These are phyloP conservation scores for Clarias platycephalus DNA, from an alignment of 2,797 vertebrate genomes.

Conservation along the genomic window DNA sequence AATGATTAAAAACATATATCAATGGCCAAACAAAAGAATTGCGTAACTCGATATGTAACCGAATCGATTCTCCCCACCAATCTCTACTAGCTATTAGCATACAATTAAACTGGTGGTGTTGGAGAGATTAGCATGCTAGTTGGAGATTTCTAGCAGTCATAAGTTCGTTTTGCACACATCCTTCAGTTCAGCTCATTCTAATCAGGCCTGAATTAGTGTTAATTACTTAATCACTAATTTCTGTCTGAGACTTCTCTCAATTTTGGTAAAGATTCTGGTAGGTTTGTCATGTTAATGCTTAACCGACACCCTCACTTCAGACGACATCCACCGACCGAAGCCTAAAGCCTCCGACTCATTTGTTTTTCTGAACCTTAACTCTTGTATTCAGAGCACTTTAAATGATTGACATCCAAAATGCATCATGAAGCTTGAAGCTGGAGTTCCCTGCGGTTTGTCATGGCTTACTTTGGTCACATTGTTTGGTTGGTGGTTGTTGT, in stretches of 20 bases:
- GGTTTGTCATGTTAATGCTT: not conserved
- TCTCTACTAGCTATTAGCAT: not conserved
- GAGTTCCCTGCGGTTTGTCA: not conserved
- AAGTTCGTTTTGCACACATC: not conserved
- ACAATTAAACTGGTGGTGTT: not conserved
- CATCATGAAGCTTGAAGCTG: not conserved
- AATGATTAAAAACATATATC: too few species aligned
- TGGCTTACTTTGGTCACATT: not conserved
- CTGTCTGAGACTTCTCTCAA: not conserved
- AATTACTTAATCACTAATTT: too few species aligned
- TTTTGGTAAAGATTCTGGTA: not conserved
- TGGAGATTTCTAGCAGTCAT: not conserved
- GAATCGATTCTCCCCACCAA: too few species aligned
- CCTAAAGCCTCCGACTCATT: constrained; percentile 9
- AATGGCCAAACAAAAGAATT: too few species aligned
- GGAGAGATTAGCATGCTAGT: not conserved
- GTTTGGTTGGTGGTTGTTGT: not conserved
- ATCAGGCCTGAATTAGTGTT: not conserved
- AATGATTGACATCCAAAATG: constrained; percentile 11
- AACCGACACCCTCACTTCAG: not conserved
- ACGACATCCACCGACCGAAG: not conserved
- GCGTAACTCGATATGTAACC: too few species aligned
- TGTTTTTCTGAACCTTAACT: not conserved
- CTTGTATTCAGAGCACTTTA: not conserved
- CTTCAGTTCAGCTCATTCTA: not conserved